phyloP scores from a whole-genome alignment of 2,888 invertebrate genomes.

The Chaitophorus viminalis region DNA sequence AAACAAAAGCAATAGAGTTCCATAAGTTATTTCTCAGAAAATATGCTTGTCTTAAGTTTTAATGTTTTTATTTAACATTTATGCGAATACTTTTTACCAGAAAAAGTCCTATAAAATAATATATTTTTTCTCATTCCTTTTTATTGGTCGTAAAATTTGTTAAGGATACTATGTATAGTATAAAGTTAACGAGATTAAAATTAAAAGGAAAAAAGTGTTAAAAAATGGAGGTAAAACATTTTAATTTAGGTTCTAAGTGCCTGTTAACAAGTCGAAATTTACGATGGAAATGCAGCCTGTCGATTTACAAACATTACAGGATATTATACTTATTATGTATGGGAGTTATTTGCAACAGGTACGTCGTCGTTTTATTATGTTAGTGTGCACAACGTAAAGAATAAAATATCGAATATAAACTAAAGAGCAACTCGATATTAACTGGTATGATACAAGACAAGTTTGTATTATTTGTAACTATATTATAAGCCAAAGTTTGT shows the following conservation, averaged over 20 bases:
- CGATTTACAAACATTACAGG: neutral
- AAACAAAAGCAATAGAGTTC: neutral
- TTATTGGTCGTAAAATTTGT: slow-evolving; percentile 17
- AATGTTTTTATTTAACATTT: neutral
- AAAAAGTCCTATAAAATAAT: neutral
- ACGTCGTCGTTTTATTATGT: neutral
- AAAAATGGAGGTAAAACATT: neutral
- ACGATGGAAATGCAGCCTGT: neutral
- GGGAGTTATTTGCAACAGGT: neutral
- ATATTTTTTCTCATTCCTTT: neutral
- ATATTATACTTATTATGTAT: neutral
- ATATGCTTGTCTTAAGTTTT: slow-evolving; percentile 9
- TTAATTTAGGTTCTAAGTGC: neutral
- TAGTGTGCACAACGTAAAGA: neutral
- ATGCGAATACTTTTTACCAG: slow-evolving; percentile 22
- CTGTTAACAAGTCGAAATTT: neutral
- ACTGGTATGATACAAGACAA: too few relatives aligned
- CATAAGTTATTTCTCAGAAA: neutral
- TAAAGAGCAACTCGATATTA: too few relatives aligned
- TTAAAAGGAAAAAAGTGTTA: neutral
- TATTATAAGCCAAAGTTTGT: too few relatives aligned
- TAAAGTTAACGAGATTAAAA: neutral
- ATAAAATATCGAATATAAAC: neutral
- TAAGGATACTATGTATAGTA: neutral
- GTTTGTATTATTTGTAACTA: too few relatives aligned